Evolutionary conservation across 1,140 invertebrate species (phyloP).

Genomic region (Drosophila albomicans): DNA sequence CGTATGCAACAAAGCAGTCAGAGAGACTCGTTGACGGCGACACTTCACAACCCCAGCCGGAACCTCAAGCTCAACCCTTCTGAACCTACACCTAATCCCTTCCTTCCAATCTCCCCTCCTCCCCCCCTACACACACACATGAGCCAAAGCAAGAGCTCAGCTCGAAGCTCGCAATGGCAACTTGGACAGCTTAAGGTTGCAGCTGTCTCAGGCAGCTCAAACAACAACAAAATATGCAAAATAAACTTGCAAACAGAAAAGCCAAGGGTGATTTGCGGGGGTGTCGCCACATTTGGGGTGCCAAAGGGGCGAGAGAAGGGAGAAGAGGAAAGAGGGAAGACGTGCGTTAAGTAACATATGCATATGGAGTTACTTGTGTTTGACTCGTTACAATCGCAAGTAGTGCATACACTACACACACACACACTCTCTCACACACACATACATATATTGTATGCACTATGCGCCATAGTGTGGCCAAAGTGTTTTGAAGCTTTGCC

Average conservation of each 20-base stretch:
- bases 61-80: background rate
- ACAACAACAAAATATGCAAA: conserved; percentile 22
- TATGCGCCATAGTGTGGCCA: background rate
- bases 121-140: background rate
- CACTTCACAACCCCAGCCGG: conserved; percentile 12
- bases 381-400: no score
- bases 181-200: conserved; percentile 46
- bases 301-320: background rate
- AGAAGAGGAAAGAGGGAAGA: background rate
- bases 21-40: conserved; percentile 20
- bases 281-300: background rate
- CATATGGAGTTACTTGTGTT: conserved; percentile 8
- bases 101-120: no score
- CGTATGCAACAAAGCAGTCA: conserved; percentile 6
- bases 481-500: conserved; percentile 15
- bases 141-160: conserved; percentile 15
- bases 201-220: conserved; percentile 20
- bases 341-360: conserved; percentile 17
- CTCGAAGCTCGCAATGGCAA: conserved; percentile 11
- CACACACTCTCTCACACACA: no score
- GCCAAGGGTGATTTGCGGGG: background rate
- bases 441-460: background rate
- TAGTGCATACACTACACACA: no score
- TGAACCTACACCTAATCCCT: conserved; percentile 1
- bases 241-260: conserved; percentile 38